Evolutionary conservation across 2,797 vertebrate species (phyloP).

Genomic region (Columba guinea): DNA sequence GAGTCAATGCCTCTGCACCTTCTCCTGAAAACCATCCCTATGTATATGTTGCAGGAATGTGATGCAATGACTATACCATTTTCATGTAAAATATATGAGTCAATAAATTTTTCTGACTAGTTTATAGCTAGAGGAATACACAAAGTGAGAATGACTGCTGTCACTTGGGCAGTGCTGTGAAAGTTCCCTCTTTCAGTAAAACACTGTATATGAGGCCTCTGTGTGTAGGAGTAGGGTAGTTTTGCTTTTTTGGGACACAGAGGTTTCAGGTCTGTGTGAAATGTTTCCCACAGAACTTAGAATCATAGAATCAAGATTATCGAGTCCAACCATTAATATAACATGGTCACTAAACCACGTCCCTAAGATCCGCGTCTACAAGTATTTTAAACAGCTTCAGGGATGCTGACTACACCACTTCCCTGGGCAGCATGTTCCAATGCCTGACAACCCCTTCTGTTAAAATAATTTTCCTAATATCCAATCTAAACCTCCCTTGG

Average conservation of each 20-base stretch:
- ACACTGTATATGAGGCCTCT: background rate
- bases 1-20: background rate
- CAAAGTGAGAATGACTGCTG: background rate
- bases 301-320: too few relatives aligned
- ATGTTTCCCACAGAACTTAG: background rate
- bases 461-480: too few relatives aligned
- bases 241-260: background rate
- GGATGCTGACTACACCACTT: too few relatives aligned
- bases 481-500: too few relatives aligned
- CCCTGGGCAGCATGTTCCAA: too few relatives aligned
- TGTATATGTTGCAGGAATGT: background rate
- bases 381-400: too few relatives aligned
- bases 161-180: background rate
- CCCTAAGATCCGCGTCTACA: too few relatives aligned
- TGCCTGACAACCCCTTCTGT: too few relatives aligned
- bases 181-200: background rate
- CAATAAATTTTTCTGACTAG: background rate
- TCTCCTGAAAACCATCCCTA: background rate
- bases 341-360: too few relatives aligned
- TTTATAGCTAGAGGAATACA: background rate
- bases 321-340: too few relatives aligned
- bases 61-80: background rate
- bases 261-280: background rate
- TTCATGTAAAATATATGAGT: background rate
- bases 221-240: background rate